Base-by-base conservation (phyloP, 2,113 vertebrate genomes). In the Orycteropus afer region DNA sequence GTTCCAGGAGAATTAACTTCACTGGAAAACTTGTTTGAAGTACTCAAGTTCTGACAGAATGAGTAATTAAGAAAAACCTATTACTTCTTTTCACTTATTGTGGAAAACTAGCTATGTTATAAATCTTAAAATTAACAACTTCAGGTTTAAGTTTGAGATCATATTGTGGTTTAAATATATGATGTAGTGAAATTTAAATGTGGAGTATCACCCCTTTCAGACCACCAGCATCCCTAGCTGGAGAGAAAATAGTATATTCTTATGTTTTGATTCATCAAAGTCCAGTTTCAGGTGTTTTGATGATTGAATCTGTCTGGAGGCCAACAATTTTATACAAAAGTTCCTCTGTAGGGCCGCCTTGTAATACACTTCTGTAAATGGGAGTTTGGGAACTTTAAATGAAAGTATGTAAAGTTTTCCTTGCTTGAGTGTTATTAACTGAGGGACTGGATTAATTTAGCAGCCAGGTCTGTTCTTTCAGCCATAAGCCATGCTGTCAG, bases 401-500 rank as follows among this genome's bases (percentile, higher is more conserved):
- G 96, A 78, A 97, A 97, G 90, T 92, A 86, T 97, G 47, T 95
- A 87, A 98, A 98, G 98, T 98, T 98, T 98, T 97, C 97, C 97
- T 98, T 98, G 96, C 95, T 71, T 37, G 95, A 97, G 89, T 98
- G 93, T 98, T 98, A 98, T 98, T 98, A 98, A 98, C 98, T 96
- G 96, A 98, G 97, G 97, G 97, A 97, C 98, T 98, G 98, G 97
- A 98, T 98, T 98, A 98, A 98, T 98, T 98, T 98, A 98, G 95
- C 98, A 98, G 97, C 98, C 97, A 98, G 98, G 98, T 98, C 97
- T 98, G 98, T 98, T 98, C 98, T 98, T 97, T 98, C 97, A 98
- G 98, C 97, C 97, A 98, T 98, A 98, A 98, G 98, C 98, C 95
- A 96, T 96, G 97, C 98, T 98, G 98, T 98, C 98, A 98, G 98